Percentiles rank a stretch among this genome's conserved stretches.
Evolutionary conservation across 2,113 vertebrate species (phyloP).

Genomic region (Mastomys natalensis): DNA sequence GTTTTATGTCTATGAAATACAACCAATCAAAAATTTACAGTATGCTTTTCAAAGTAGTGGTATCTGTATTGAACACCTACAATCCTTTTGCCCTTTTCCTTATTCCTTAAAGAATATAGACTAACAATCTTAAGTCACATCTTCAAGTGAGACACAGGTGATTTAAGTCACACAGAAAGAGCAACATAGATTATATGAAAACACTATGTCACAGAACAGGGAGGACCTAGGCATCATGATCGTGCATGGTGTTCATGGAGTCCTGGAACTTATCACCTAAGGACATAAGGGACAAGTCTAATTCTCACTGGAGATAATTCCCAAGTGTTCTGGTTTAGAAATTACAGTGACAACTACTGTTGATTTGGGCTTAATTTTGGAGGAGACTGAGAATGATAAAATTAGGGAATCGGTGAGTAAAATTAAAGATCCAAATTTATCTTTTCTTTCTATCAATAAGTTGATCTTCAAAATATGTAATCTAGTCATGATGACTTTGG

Average conservation of each 20-base stretch:
- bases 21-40: not conserved
- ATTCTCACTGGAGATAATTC: not conserved
- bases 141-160: not conserved
- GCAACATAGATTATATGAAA: not conserved
- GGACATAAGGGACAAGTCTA: not conserved
- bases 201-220: not conserved
- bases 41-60: not conserved
- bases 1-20: not conserved
- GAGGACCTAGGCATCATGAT: too few species aligned
- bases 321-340: not conserved
- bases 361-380: slow-evolving; percentile 33
- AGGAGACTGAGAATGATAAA: too few species aligned
- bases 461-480: not conserved
- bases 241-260: not conserved
- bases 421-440: not conserved
- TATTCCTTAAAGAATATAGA: not conserved
- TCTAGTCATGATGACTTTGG: not conserved
- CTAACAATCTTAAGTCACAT: not conserved
- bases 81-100: not conserved
- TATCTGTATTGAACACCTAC: not conserved
- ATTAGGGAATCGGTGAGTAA: not conserved
- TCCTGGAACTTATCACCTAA: not conserved
- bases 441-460: not conserved
- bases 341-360: not conserved
- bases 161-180: not conserved